phyloP scores from a whole-genome alignment of 2,113 vertebrate genomes.

The Saguinus midas region DNA sequence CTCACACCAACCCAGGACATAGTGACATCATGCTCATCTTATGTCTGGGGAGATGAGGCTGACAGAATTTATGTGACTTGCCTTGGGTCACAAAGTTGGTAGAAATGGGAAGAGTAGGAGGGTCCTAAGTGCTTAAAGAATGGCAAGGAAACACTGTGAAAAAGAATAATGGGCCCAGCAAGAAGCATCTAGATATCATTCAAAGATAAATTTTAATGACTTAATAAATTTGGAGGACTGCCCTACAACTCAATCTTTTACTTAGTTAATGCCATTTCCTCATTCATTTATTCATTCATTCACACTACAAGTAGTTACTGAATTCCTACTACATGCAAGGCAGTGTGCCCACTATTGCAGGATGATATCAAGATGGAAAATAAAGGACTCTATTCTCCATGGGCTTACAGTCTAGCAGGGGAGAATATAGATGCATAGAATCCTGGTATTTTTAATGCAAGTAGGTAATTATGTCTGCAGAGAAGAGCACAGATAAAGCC shows the following conservation, averaged over 20 bases:
- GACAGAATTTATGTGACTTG: not conserved
- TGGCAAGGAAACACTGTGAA: not conserved
- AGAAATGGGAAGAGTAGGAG: not conserved
- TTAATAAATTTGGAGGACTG: not conserved
- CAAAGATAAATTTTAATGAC: not conserved
- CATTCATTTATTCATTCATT: not conserved
- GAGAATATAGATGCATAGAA: not conserved
- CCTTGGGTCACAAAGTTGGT: not conserved
- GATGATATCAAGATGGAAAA: not conserved
- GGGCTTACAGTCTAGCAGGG: not conserved
- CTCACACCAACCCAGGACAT: not conserved
- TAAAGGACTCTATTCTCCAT: not conserved
- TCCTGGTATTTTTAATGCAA: not conserved
- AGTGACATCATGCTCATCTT: not conserved
- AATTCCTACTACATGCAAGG: not conserved
- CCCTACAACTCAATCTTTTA: not conserved
- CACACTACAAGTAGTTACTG: not conserved
- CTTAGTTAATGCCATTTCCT: not conserved
- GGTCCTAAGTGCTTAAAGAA: not conserved
- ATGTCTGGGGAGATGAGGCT: not conserved
- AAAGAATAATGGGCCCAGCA: not conserved
- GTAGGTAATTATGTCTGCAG: not conserved
- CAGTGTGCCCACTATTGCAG: not conserved
- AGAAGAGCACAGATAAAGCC: not conserved
- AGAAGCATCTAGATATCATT: not conserved